Evolutionary conservation across 2,113 vertebrate genomes (phyloP).

Genomic region (Pionites leucogaster): DNA sequence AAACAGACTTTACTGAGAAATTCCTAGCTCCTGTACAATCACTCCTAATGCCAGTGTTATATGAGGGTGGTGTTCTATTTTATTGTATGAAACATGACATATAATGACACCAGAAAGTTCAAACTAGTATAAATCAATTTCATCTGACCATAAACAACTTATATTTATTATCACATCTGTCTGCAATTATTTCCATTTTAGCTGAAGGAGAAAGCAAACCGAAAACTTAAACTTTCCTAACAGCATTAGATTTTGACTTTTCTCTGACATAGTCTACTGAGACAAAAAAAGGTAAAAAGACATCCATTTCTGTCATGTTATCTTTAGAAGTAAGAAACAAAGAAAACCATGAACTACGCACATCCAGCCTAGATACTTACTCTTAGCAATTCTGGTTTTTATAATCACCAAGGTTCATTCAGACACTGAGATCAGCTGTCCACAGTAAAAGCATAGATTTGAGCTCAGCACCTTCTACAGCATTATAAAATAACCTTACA

Average conservation of each 20-base stretch:
- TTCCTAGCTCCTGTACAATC: background rate
- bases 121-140: background rate
- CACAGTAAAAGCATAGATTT: background rate
- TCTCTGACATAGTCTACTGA: background rate
- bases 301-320: background rate
- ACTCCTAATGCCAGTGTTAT: background rate
- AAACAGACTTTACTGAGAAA: background rate
- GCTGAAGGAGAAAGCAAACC: background rate
- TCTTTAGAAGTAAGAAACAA: background rate
- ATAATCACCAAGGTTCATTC: background rate
- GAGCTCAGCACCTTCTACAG: background rate
- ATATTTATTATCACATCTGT: background rate
- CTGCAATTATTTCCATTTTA: background rate
- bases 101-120: background rate
- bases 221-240: background rate
- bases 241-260: background rate
- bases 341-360: background rate
- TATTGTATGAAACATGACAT: background rate
- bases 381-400: background rate
- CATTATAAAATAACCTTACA: background rate
- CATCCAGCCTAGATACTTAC: background rate
- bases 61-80: background rate
- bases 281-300: background rate
- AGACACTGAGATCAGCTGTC: background rate
- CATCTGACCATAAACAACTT: background rate